These are phyloP conservation scores for Drosophila oshimai DNA, from an alignment of 1,140 invertebrate genomes.

Conservation along the genomic window DNA sequence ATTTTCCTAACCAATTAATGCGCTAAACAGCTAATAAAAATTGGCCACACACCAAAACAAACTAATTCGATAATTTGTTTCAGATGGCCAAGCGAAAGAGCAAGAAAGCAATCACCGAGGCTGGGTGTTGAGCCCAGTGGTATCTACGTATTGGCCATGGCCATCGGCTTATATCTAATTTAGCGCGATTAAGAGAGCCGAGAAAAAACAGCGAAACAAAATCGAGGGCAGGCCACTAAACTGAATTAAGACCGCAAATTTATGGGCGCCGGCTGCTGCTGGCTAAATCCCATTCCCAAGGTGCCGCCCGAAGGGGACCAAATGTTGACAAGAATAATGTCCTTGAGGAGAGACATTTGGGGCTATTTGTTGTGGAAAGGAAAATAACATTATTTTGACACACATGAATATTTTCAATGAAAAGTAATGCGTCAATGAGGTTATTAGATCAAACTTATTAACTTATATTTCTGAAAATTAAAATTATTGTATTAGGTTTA, in stretches of 20 bases:
- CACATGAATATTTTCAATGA: not conserved
- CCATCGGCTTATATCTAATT: conserved; percentile 35
- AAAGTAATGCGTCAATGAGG: no score
- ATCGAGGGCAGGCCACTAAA: conserved; percentile 48
- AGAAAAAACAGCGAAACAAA: conserved; percentile 27
- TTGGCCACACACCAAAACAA: conserved; percentile 46
- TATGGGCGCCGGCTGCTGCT: conserved; percentile 44
- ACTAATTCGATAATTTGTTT: conserved; percentile 73
- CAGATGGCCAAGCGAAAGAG: conserved; percentile 10
- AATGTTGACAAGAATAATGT: conserved; percentile 39
- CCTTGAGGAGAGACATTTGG: conserved; percentile 2
- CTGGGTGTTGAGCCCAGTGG: conserved; percentile 11
- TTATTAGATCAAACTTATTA: no score
- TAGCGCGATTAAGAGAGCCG: conserved; percentile 25
- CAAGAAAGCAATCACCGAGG: conserved; percentile 40
- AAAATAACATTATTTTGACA: not conserved
- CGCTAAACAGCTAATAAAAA: conserved; percentile 66
- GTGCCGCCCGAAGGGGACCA: not conserved
- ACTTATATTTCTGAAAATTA: no score
- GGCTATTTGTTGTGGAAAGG: not conserved
- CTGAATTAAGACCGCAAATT: conserved; percentile 66
- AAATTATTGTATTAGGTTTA: no score
- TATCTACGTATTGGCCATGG: conserved; percentile 7
- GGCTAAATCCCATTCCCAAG: conserved; percentile 3
- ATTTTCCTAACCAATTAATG: conserved; percentile 58